Evolutionary conservation across 2,113 vertebrate species (phyloP).

Genomic region (Megaleporinus macrocephalus): DNA sequence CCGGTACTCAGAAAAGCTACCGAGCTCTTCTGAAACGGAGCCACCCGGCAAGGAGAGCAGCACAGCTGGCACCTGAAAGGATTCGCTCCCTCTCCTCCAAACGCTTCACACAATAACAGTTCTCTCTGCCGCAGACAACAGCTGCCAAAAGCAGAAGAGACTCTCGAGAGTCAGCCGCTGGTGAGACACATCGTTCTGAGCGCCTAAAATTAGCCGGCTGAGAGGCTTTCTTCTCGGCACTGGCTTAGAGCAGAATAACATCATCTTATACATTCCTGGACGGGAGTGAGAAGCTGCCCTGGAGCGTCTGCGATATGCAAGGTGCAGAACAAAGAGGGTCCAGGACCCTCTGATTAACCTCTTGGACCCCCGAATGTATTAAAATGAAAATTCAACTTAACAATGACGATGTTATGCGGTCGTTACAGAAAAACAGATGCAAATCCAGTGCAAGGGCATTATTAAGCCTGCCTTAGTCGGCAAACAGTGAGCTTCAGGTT

Average conservation of each 20-base stretch:
- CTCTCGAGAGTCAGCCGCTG: conserved; percentile 45
- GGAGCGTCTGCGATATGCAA: conserved; percentile 16
- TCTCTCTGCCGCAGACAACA: conserved; percentile 64
- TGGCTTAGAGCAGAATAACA: conserved; percentile 26
- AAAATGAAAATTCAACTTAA: no score
- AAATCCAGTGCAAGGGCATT: no score
- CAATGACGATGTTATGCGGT: no score
- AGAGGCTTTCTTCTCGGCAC: conserved; percentile 35
- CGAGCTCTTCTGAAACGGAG: conserved; percentile 65
- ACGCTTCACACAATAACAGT: conserved; percentile 70
- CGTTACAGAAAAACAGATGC: no score
- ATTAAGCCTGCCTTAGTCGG: no score
- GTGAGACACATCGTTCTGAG: conserved; percentile 39
- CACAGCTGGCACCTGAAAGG: conserved; percentile 75
- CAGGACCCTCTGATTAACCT: no score
- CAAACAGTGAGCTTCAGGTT: no score
- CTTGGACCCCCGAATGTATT: no score
- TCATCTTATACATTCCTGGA: conserved; percentile 17
- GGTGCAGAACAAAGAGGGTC: no score
- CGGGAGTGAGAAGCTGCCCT: conserved; percentile 18
- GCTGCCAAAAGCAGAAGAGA: conserved; percentile 53
- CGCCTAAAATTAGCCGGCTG: conserved; percentile 35
- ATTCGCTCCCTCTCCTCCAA: conserved; percentile 71
- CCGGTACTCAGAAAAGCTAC: conserved; percentile 67
- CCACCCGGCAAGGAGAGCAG: conserved; percentile 65